Conservation (phyloP, 2,797 vertebrate genomes). For the Lepidocolaptes lacrymiger region DNA sequence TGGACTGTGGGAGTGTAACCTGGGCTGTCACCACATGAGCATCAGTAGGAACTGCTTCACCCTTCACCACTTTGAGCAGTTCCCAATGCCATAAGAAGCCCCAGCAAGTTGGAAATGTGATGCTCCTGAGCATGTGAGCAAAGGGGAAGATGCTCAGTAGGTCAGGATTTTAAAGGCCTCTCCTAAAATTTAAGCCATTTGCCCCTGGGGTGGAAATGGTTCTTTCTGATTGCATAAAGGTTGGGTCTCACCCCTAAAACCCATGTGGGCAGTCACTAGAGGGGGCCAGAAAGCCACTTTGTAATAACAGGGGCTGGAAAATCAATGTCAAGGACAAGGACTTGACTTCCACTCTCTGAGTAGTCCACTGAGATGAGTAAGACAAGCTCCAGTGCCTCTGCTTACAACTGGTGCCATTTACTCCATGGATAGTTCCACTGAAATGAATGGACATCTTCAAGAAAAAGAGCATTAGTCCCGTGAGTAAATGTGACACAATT, state of each 20-base stretch:
- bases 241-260: neutral
- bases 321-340: neutral
- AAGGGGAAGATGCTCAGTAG: neutral
- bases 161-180: neutral
- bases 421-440: neutral
- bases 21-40: neutral
- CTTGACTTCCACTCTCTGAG: neutral
- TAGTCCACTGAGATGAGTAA: neutral
- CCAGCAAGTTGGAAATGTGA: neutral
- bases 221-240: neutral
- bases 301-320: neutral
- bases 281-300: slow-evolving; percentile 36
- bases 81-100: neutral
- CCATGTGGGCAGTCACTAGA: slow-evolving; percentile 36
- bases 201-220: neutral
- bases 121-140: neutral
- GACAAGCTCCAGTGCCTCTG: neutral
- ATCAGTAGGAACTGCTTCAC: neutral
- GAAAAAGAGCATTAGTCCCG: neutral
- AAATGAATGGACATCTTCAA: slow-evolving; percentile 29
- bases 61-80: neutral
- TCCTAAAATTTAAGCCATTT: neutral
- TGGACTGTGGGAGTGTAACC: neutral
- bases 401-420: neutral
- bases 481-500: slow-evolving; percentile 53